Percentiles rank a stretch among this genome's conserved stretches.
phyloP scores from a whole-genome alignment of 2,888 invertebrate genomes.

The Eilema caniola region DNA sequence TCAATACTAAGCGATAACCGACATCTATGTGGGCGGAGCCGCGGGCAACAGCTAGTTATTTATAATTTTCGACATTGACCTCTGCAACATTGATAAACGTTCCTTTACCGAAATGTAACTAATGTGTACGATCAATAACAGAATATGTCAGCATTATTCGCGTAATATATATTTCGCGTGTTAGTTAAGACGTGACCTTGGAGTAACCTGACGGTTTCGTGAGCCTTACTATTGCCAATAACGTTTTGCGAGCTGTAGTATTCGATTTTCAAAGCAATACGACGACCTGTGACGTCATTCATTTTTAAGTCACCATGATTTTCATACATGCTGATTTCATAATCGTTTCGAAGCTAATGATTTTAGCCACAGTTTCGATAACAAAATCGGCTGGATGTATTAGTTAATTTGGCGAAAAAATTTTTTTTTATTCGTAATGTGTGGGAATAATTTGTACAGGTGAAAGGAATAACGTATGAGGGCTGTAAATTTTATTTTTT shows the following conservation, averaged over 20 bases:
- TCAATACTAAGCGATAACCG: too few relatives aligned
- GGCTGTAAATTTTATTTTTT: too few relatives aligned
- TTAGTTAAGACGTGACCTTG: constrained; percentile 6
- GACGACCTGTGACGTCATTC: not conserved
- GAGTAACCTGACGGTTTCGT: not conserved
- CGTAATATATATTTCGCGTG: constrained; percentile 13
- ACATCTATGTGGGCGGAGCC: too few relatives aligned
- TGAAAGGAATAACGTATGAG: too few relatives aligned
- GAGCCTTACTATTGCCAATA: not conserved
- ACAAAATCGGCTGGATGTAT: too few relatives aligned
- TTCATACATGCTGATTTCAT: too few relatives aligned
- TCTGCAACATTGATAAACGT: constrained; percentile 36
- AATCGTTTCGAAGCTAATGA: too few relatives aligned
- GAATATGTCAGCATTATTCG: constrained; percentile 8
- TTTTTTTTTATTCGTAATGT: too few relatives aligned
- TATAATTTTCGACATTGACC: constrained; percentile 26
- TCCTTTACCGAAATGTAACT: not conserved
- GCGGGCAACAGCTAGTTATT: not conserved
- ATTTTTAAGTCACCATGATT: not conserved
- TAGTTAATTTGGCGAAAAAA: too few relatives aligned
- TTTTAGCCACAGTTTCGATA: too few relatives aligned
- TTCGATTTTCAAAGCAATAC: not conserved
- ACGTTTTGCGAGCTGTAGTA: not conserved
- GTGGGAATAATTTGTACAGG: too few relatives aligned
- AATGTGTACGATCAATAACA: not conserved